Percentiles rank a stretch among this genome's conserved stretches.
Conservation (phyloP, 2,797 vertebrate genomes). For the Streptopelia turtur region DNA sequence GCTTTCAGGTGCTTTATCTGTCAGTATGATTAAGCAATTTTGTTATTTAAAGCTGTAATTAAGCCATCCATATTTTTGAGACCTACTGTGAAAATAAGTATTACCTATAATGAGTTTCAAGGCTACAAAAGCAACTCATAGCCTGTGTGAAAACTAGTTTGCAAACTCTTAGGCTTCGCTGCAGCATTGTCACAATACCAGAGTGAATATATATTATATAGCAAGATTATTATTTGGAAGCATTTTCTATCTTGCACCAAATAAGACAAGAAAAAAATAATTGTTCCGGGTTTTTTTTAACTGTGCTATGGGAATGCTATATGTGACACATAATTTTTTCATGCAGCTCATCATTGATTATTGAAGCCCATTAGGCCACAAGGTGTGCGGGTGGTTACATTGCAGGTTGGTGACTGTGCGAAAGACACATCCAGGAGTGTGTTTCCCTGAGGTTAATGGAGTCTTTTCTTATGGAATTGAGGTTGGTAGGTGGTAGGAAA, state of each 20-base stretch:
- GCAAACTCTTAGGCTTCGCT: not conserved
- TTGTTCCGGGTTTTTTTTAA: not conserved
- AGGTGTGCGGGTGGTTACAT: not conserved
- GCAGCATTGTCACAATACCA: not conserved
- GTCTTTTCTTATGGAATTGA: not conserved
- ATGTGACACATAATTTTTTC: not conserved
- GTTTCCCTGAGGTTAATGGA: not conserved
- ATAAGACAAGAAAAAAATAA: not conserved
- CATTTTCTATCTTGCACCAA: not conserved
- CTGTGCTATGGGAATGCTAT: not conserved
- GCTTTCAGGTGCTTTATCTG: constrained; percentile 60
- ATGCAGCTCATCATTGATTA: not conserved
- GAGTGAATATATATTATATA: not conserved
- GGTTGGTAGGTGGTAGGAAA: not conserved
- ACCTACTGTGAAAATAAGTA: constrained; percentile 4
- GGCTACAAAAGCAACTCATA: not conserved
- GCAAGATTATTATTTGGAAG: not conserved
- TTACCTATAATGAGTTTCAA: not conserved
- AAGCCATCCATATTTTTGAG: constrained; percentile 57
- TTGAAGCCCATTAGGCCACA: not conserved
- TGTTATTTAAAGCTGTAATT: constrained; percentile 78
- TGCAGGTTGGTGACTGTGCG: not conserved
- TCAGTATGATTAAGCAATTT: constrained; percentile 76
- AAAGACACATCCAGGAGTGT: not conserved
- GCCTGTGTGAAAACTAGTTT: not conserved